Conservation (phyloP, 2,888 invertebrate genomes). For the Leptothorax acervorum region DNA sequence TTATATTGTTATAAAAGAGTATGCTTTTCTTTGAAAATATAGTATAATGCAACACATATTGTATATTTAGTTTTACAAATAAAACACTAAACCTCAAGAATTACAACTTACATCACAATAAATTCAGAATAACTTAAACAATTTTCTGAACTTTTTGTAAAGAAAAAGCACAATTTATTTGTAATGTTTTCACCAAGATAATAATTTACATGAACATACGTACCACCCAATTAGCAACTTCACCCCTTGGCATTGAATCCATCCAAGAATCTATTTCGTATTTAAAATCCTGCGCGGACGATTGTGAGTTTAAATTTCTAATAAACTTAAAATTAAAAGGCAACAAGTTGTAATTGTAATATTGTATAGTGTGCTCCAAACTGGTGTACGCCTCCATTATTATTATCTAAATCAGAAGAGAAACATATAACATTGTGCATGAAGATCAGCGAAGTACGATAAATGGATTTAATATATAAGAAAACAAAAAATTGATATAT, state of each 20-base stretch:
- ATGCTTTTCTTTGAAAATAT: too few species aligned
- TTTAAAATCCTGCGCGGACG: constrained; percentile 89
- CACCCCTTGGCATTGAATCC: constrained; percentile 81
- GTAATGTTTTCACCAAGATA: too few species aligned
- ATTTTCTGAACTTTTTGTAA: not conserved
- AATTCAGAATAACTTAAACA: not conserved
- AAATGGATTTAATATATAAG: not conserved
- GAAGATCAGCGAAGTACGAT: not conserved
- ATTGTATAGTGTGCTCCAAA: constrained; percentile 88
- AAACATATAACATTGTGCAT: not conserved
- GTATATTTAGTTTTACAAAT: not conserved
- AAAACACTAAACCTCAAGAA: too few species aligned
- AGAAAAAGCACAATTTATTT: not conserved
- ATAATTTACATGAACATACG: constrained; percentile 78
- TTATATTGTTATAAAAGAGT: not conserved
- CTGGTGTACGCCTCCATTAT: constrained; percentile 92
- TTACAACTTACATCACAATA: too few species aligned
- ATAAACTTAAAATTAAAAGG: constrained; percentile 93
- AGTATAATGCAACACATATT: too few species aligned
- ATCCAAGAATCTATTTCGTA: constrained; percentile 89
- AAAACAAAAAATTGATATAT: not conserved
- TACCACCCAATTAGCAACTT: constrained; percentile 92
- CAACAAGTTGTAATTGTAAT: constrained; percentile 91
- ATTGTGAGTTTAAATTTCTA: constrained; percentile 87
- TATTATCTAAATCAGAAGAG: constrained; percentile 86